Evolutionary conservation across 2,888 invertebrate genomes (phyloP).

Genomic region (Cephalotes varians): DNA sequence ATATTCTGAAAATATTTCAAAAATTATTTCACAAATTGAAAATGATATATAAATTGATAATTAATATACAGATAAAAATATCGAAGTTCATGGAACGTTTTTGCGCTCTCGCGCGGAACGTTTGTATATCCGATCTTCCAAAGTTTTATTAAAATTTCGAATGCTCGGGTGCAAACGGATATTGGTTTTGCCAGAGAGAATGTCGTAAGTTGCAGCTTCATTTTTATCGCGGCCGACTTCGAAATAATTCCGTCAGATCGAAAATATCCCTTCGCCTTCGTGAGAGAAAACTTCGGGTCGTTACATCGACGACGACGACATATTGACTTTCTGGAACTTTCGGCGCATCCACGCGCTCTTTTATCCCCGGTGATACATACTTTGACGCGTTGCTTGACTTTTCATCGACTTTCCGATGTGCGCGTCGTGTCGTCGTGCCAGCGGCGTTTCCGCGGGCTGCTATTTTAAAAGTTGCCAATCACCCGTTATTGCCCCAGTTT

Average conservation of each 20-base stretch:
- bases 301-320: slow-evolving; percentile 42
- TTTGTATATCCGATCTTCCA: background rate
- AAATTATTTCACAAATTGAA: background rate
- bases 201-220: slow-evolving; percentile 21
- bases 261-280: slow-evolving; percentile 16
- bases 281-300: slow-evolving; percentile 11
- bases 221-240: slow-evolving; percentile 31
- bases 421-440: slow-evolving; percentile 17
- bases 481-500: slow-evolving; percentile 71
- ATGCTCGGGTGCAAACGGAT: slow-evolving; percentile 1
- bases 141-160: slow-evolving; percentile 45
- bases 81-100: background rate
- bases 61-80: background rate
- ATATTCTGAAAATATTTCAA: background rate
- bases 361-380: slow-evolving; percentile 35
- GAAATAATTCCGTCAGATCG: slow-evolving; percentile 40
- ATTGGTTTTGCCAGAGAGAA: slow-evolving; percentile 15
- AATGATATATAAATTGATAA: background rate
- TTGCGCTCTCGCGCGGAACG: background rate
- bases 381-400: slow-evolving; percentile 32
- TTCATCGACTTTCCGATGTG: slow-evolving; percentile 42
- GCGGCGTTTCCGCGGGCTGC: slow-evolving; percentile 51
- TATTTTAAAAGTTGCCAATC: slow-evolving; percentile 74
- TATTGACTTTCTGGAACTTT: slow-evolving; percentile 47
- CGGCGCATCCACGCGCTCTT: slow-evolving; percentile 32